A percentile compares a stretch with the other conserved stretches of the same genome.
Conservation (phyloP, 2,113 vertebrate genomes). For the Bubo bubo region DNA sequence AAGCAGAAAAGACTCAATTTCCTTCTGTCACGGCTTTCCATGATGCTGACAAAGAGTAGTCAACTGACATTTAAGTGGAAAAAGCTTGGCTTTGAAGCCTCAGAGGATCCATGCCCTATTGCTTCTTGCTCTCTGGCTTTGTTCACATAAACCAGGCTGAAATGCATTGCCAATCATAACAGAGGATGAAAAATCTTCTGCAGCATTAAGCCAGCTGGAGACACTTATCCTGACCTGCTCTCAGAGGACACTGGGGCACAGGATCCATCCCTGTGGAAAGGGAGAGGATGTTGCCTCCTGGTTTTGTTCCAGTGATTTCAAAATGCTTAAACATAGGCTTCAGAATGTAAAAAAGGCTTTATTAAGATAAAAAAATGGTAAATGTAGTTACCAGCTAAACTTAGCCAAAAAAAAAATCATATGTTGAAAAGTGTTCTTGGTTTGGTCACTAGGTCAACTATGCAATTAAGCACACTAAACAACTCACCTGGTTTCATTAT, state of each 20-base stretch:
- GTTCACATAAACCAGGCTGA: slow-evolving; percentile 50
- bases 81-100: slow-evolving; percentile 60
- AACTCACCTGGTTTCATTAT: neutral
- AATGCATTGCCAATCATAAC: slow-evolving; percentile 41
- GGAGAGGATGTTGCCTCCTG: neutral
- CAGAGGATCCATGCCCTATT: slow-evolving; percentile 20
- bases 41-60: slow-evolving; percentile 42
- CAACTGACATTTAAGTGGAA: slow-evolving; percentile 54
- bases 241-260: neutral
- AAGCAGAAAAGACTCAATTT: slow-evolving; percentile 59
- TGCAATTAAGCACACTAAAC: neutral
- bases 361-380: neutral
- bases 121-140: slow-evolving; percentile 35
- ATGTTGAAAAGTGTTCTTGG: fast-evolving
- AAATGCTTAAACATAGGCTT: neutral
- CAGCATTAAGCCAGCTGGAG: slow-evolving; percentile 24
- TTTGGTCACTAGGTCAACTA: neutral
- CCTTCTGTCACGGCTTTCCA: slow-evolving; percentile 44
- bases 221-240: slow-evolving; percentile 19
- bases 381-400: neutral
- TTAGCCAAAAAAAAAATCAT: neutral
- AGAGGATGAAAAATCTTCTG: slow-evolving; percentile 38
- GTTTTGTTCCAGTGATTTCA: neutral
- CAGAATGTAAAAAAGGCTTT: neutral
- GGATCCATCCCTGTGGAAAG: neutral